phyloP scores from a whole-genome alignment of 2,113 vertebrate genomes.

The Ascaphus truei region DNA sequence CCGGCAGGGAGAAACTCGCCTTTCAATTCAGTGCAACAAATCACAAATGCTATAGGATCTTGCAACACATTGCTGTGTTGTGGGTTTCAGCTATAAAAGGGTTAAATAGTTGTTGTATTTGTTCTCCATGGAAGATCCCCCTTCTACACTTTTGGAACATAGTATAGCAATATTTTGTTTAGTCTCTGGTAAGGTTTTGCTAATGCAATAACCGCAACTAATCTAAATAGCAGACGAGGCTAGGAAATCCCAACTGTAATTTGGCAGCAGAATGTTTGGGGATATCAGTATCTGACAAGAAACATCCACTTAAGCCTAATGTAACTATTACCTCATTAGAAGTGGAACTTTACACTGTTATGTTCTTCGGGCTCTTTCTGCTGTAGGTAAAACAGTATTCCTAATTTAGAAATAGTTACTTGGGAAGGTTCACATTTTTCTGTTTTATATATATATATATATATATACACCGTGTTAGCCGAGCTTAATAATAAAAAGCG shows the following conservation, averaged over 20 bases:
- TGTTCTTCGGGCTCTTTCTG: background rate
- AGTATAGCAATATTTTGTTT: conserved; percentile 54
- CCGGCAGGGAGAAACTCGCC: no score
- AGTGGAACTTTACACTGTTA: conserved; percentile 41
- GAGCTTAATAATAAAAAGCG: no score
- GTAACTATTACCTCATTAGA: conserved; percentile 58
- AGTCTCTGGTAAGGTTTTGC: conserved; percentile 56
- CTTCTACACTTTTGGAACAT: conserved; percentile 37
- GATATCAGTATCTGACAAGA: conserved; percentile 51
- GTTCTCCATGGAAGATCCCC: conserved; percentile 40
- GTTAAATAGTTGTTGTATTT: conserved; percentile 33
- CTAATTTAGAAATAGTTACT: background rate
- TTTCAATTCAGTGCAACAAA: no score
- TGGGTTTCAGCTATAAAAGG: no score
- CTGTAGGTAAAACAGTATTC: background rate
- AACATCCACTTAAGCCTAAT: conserved; percentile 51
- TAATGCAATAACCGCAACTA: conserved; percentile 49
- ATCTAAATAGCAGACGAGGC: conserved; percentile 63
- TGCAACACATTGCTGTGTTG: no score
- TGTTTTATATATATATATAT: background rate
- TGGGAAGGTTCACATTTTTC: background rate
- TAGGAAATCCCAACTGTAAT: conserved; percentile 58
- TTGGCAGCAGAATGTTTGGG: conserved; percentile 51
- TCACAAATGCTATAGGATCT: no score
- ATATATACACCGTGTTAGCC: background rate